Percentiles rank a stretch among this genome's conserved stretches.
phyloP scores from a whole-genome alignment of 2,113 vertebrate species.

The Mormyrus lacerda region DNA sequence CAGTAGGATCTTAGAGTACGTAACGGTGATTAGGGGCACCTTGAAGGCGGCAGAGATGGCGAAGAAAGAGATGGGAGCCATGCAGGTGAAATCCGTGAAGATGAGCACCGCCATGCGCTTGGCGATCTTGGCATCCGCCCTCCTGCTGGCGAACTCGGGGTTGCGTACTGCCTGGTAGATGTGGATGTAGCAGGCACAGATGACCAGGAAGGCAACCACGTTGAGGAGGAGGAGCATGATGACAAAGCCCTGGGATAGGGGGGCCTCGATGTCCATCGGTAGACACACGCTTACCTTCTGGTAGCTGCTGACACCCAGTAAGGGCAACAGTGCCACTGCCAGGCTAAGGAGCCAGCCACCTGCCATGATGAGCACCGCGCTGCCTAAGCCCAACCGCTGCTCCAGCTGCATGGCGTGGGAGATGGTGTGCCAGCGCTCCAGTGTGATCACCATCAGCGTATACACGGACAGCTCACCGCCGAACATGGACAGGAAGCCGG shows the following conservation, averaged over 20 bases:
- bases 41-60: conserved; percentile 79
- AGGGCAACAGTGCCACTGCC: conserved; percentile 56
- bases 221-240: conserved; percentile 67
- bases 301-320: conserved; percentile 71
- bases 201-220: conserved; percentile 64
- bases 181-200: conserved; percentile 71
- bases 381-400: conserved; percentile 57
- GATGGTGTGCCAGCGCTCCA: conserved; percentile 78
- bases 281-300: conserved; percentile 78
- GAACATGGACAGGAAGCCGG: conserved; percentile 74
- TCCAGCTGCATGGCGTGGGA: conserved; percentile 70
- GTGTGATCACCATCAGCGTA: conserved; percentile 66
- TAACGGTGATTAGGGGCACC: conserved; percentile 75
- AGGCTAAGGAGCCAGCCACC: conserved; percentile 68
- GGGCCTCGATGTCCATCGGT: conserved; percentile 70
- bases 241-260: conserved; percentile 68
- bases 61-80: conserved; percentile 80
- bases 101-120: conserved; percentile 78
- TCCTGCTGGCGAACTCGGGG: conserved; percentile 61
- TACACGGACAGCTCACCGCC: conserved; percentile 73
- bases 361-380: conserved; percentile 61
- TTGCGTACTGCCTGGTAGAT: conserved; percentile 71
- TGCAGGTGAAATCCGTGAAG: conserved; percentile 77
- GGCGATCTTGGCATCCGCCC: conserved; percentile 69
- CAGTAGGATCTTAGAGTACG: conserved; percentile 75